Evolutionary conservation across 2,797 vertebrate species (phyloP).

Genomic region (Neosalanx taihuensis): DNA sequence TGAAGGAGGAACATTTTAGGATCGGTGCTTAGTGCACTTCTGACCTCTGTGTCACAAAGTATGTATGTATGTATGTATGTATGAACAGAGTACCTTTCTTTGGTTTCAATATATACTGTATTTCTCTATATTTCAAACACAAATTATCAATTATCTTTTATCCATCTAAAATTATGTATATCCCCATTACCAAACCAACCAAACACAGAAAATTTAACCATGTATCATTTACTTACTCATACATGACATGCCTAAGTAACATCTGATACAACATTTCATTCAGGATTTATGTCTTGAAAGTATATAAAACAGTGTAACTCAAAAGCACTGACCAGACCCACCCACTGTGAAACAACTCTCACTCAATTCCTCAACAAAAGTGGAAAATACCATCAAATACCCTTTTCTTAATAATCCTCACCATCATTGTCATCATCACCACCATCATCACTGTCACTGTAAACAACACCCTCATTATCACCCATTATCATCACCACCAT

Average conservation of each 20-base stretch:
- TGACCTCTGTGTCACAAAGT: constrained; percentile 2
- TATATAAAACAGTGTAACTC: too few species aligned
- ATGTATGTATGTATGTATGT: too few species aligned
- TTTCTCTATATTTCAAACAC: too few species aligned
- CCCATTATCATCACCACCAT: not conserved
- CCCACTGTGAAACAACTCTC: not conserved
- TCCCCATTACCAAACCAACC: not conserved
- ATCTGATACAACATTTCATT: not conserved
- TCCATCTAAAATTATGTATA: not conserved
- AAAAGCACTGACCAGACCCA: too few species aligned
- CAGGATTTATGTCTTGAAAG: too few species aligned
- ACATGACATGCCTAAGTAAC: not conserved
- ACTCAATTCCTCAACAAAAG: not conserved
- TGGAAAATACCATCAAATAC: not conserved
- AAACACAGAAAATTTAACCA: not conserved
- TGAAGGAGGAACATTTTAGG: not conserved
- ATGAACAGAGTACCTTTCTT: too few species aligned
- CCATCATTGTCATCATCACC: not conserved
- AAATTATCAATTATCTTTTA: not conserved
- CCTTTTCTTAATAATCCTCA: not conserved
- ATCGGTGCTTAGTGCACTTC: not conserved
- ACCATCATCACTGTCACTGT: not conserved
- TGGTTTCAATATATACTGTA: too few species aligned
- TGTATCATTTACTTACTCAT: not conserved
- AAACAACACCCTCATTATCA: too few species aligned